Percentiles rank a stretch among this genome's conserved stretches.
phyloP scores from a whole-genome alignment of 2,113 vertebrate species.

The Lasiurus borealis region DNA sequence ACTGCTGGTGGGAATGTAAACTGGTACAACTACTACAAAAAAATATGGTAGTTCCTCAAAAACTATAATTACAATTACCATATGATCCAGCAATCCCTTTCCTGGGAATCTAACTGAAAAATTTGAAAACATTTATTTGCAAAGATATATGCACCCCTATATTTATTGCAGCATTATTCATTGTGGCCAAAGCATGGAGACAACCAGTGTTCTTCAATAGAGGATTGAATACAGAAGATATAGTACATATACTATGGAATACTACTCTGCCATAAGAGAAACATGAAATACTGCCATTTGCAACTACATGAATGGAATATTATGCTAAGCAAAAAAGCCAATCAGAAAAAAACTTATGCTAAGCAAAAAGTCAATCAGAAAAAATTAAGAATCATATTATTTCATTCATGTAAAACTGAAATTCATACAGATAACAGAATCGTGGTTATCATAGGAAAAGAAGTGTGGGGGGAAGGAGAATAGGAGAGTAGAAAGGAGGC shows the following conservation, averaged over 20 bases:
- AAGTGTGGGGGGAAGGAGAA: too few species aligned
- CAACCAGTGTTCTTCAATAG: background rate
- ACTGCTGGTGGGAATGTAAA: background rate
- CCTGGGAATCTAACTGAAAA: background rate
- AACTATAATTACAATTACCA: background rate
- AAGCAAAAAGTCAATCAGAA: background rate
- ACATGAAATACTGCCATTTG: background rate
- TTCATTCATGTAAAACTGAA: background rate
- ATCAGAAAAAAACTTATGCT: background rate
- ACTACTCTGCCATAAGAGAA: background rate
- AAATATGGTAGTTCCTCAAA: background rate
- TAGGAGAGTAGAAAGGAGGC: background rate
- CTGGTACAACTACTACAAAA: background rate
- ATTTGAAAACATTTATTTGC: background rate
- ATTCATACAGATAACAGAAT: background rate
- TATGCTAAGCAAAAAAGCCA: background rate
- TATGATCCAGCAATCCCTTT: background rate
- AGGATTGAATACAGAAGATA: background rate
- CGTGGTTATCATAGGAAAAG: background rate
- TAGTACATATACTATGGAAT: background rate
- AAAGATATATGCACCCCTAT: background rate
- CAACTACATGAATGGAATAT: background rate
- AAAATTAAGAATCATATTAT: background rate
- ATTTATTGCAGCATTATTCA: background rate
- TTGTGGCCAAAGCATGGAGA: background rate